Evolutionary conservation across 64 coral and sea anemone species (phyloP).

Genomic region (Montipora sp.): DNA sequence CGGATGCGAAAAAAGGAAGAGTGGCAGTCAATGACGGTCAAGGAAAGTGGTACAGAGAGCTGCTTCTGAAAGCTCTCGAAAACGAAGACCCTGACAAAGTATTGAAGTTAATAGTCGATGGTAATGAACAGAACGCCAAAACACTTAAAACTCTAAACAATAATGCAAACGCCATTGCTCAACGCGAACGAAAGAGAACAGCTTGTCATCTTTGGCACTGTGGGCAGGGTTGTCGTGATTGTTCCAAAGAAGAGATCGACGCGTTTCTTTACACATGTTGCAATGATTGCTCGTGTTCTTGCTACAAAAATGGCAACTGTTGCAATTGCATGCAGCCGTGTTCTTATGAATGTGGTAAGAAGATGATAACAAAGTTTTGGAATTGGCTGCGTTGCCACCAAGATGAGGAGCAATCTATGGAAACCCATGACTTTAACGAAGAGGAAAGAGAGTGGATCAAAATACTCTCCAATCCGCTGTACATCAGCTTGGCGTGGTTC

Average conservation of each 20-base stretch:
- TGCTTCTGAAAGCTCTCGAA: neutral
- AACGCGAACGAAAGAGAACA: neutral
- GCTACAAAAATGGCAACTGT: too few species aligned
- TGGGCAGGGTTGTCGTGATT: too few species aligned
- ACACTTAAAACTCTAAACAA: neutral
- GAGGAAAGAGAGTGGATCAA: neutral
- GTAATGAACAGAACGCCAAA: neutral
- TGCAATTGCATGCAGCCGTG: too few species aligned
- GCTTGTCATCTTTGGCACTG: too few species aligned
- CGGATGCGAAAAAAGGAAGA: too few species aligned
- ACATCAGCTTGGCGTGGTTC: slow-evolving; percentile 18
- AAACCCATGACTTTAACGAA: neutral
- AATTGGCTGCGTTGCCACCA: neutral
- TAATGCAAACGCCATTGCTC: neutral
- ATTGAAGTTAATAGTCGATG: neutral
- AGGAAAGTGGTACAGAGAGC: too few species aligned
- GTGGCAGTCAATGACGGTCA: too few species aligned
- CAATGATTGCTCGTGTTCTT: too few species aligned
- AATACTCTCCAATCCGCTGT: slow-evolving; percentile 28
- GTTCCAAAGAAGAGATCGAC: too few species aligned
- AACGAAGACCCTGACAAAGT: neutral
- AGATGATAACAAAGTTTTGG: neutral
- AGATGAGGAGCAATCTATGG: neutral
- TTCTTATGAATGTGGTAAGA: too few species aligned
- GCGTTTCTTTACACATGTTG: too few species aligned